Base-by-base conservation (phyloP, 1,140 invertebrate species). In the Eupeodes corollae region DNA sequence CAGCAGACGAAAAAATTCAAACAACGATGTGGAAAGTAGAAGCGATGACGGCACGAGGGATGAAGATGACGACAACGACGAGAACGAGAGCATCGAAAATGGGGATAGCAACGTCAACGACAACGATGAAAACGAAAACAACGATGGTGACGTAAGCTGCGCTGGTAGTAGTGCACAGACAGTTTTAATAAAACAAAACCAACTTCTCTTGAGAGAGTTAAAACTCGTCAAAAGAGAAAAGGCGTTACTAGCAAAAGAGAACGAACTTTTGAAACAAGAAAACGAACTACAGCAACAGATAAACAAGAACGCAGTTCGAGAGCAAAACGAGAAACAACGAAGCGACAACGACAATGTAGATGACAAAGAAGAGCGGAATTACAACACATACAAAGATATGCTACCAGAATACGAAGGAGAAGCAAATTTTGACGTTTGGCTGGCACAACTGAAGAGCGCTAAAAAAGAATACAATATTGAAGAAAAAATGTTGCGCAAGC, bases 221-320 rank as follows among this genome's bases (percentile, higher is more conserved):
- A 5, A 38, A 21, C 10, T 14, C 33, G 39, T 15, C 14, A 33
- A 46, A 38, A 26, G 26, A 13, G 2, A 46, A 14, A 3, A 6
- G 3, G 34, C 37, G n/a, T 37, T 46, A n/a, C 8, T 46, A 5
- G 14, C 39, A 5, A 10, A 30, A 14, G 1, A 38, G 13, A 8
- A 46, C 33, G 10, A 39, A 21, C n/a, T 46, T 18, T 16, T 38
- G 14, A 16, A 38, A 26, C 44, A 15, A 38, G 44, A 46, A 16
- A 46, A 46, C 30, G 44, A 46, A 15, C 6, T 46, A n/a, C n/a
- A n/a, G n/a, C n/a, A n/a, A 33, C 11, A 26, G 18, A 46, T 26
- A 11, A 42, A 14, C 10, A 21, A 19, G 41, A 19, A 21, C 16
- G 6, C 15, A 6, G 6, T 19, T 21, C 15, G 15, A 12, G 30